Percentiles rank a stretch among this genome's conserved stretches.
These are phyloP conservation scores for Tenodera sinensis DNA, from an alignment of 2,888 invertebrate genomes.

Conservation along the genomic window DNA sequence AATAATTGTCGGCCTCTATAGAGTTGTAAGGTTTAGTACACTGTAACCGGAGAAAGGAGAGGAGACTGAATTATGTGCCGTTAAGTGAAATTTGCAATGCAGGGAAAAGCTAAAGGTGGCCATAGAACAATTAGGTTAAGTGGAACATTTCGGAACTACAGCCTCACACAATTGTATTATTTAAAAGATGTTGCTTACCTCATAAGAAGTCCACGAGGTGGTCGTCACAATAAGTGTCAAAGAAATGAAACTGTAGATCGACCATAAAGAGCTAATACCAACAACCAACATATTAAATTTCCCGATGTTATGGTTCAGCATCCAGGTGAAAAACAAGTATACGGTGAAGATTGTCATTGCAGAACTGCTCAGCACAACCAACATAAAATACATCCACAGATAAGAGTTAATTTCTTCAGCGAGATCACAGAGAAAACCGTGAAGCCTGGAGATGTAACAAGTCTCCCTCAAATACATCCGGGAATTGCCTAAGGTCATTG, in stretches of 20 bases:
- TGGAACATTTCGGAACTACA: no score
- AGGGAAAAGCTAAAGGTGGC: no score
- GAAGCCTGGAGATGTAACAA: not conserved
- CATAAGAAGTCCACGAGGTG: not conserved
- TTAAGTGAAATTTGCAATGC: no score
- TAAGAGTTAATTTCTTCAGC: not conserved
- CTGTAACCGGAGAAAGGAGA: no score
- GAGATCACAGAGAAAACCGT: not conserved
- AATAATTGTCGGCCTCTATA: no score
- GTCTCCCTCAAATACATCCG: not conserved
- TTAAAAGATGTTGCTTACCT: not conserved
- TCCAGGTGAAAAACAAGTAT: not conserved
- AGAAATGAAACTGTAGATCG: not conserved
- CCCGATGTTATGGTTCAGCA: no score
- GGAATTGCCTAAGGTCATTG: no score
- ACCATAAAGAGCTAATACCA: not conserved
- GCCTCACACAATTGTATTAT: no score
- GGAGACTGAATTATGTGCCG: no score
- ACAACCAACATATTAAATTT: not conserved
- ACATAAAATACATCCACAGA: not conserved
- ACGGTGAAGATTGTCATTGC: not conserved
- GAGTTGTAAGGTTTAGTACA: no score
- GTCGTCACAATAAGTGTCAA: not conserved
- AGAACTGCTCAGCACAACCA: not conserved
- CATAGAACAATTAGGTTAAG: no score